Conservation (phyloP, 2,113 vertebrate genomes). For the Marmota flaviventris region DNA sequence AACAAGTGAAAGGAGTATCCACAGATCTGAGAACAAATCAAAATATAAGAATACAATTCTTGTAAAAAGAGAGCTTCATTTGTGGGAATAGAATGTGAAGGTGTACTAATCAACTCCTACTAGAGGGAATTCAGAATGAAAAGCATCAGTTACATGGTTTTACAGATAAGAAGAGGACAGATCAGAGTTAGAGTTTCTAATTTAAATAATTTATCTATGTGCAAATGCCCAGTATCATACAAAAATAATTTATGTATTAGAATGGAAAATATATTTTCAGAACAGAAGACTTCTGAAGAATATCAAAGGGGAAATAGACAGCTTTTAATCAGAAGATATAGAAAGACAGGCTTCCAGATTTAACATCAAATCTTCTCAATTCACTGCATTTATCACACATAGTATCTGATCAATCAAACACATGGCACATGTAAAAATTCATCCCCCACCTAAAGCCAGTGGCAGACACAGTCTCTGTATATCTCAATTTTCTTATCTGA, state of each 20-base stretch:
- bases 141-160: neutral
- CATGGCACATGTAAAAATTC: neutral
- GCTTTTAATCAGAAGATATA: neutral
- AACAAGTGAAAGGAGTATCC: neutral
- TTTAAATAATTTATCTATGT: neutral
- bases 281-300: neutral
- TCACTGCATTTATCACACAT: neutral
- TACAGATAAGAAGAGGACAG: neutral
- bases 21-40: neutral
- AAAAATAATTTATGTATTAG: neutral
- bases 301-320: neutral
- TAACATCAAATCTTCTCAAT: neutral
- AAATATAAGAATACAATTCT: neutral
- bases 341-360: neutral
- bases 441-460: neutral
- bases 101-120: neutral
- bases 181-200: neutral
- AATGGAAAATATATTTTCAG: neutral
- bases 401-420: neutral
- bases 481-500: neutral
- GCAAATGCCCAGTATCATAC: neutral
- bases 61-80: neutral
- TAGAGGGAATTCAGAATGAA: neutral
- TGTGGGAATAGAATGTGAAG: neutral
- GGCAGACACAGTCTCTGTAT: neutral